Conservation (phyloP, 2,888 invertebrate species). For the Drosophila vallismaia region DNA sequence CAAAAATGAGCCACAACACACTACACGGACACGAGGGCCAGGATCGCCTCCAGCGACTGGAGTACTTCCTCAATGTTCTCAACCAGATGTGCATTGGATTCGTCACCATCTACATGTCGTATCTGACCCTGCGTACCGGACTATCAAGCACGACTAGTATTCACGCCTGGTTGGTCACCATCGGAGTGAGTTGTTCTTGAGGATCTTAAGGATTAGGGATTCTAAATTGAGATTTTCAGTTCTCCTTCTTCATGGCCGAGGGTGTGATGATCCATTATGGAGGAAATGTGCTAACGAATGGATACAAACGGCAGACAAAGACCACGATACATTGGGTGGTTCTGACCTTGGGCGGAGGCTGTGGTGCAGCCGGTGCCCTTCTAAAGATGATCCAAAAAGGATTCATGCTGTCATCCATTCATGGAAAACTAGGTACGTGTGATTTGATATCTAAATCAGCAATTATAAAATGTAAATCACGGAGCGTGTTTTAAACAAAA, state of each 20-base stretch:
- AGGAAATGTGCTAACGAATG: slow-evolving; percentile 73
- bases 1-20: slow-evolving; percentile 66
- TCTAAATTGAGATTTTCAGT: slow-evolving; percentile 58
- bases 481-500: not conserved
- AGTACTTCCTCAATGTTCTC: slow-evolving; percentile 71
- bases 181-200: slow-evolving; percentile 66
- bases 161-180: slow-evolving; percentile 81
- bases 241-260: slow-evolving; percentile 82
- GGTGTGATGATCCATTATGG: slow-evolving; percentile 81
- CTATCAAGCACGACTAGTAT: slow-evolving; percentile 71
- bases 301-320: slow-evolving; percentile 75
- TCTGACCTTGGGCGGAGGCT: slow-evolving; percentile 75
- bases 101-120: slow-evolving; percentile 80
- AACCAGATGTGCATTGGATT: slow-evolving; percentile 82
- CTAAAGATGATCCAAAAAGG: slow-evolving; percentile 78
- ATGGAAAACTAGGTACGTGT: slow-evolving; percentile 78
- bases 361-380: slow-evolving; percentile 78
- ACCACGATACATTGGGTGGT: slow-evolving; percentile 82
- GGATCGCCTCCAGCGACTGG: slow-evolving; percentile 60
- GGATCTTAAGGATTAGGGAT: not conserved
- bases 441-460: not conserved
- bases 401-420: slow-evolving; percentile 67
- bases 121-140: slow-evolving; percentile 71
- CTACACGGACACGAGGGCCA: slow-evolving; percentile 45
- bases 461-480: not conserved